A percentile compares a stretch with the other conserved stretches of the same genome.
These are phyloP conservation scores for Takifugu bimaculatus DNA, from an alignment of 2,113 vertebrate species.

Conservation along the genomic window DNA sequence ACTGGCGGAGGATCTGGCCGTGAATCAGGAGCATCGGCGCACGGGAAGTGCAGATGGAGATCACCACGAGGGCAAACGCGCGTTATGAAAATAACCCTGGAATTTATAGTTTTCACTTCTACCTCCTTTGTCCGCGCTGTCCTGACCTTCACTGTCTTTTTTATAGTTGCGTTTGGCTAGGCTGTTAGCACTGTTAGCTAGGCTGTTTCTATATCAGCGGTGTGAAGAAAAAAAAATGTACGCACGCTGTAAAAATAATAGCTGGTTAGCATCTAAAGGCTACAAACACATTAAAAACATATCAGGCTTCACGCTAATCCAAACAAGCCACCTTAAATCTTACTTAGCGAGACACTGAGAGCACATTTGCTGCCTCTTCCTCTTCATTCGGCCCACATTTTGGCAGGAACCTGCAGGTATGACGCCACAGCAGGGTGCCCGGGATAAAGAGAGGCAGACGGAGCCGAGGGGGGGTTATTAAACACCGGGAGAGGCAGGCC, in stretches of 20 bases:
- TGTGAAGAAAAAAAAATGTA: no score
- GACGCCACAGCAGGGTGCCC: slow-evolving; percentile 29
- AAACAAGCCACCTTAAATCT: no score
- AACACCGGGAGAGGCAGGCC: slow-evolving; percentile 30
- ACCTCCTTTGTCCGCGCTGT: no score
- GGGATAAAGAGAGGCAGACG: slow-evolving; percentile 37
- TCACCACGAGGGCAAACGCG: background rate
- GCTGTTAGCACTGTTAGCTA: no score
- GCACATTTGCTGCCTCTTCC: slow-evolving; percentile 17
- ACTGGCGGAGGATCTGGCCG: slow-evolving; percentile 44
- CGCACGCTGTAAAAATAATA: no score
- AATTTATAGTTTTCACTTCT: no score
- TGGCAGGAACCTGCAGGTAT: slow-evolving; percentile 36
- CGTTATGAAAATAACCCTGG: background rate
- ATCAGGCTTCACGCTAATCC: no score
- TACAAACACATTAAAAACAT: no score
- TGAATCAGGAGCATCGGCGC: slow-evolving; percentile 32
- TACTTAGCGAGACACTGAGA: background rate
- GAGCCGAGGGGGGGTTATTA: background rate
- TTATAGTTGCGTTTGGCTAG: no score
- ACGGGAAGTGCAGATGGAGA: slow-evolving; percentile 23
- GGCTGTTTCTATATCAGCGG: no score
- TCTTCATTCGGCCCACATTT: slow-evolving; percentile 42
- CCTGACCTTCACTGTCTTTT: no score
- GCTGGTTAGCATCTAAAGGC: no score